Evolutionary conservation across 2,113 vertebrate species (phyloP), one percentile per base, ranked within the genome.

Genomic region (Rhinopithecus roxellana): DNA sequence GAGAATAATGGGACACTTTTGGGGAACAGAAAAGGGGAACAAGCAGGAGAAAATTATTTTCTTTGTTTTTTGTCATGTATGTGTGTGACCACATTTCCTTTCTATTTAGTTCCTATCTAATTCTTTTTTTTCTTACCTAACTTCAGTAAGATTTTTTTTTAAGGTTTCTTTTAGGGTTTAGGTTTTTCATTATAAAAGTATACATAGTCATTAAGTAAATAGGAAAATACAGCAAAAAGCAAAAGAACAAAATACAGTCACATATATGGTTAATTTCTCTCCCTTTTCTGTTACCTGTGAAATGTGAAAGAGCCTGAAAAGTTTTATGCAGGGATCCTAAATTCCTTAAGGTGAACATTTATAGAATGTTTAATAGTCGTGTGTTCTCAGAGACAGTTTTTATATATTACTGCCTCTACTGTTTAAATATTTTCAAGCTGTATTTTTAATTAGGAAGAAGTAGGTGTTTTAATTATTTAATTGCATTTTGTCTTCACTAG

Each of bases 251-350:
- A n/a, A 72, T 74, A 74, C 72, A 32, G 18, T 48, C 8, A 48
- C 4, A 38, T 67, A 38, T 81, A 5, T 72, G 32, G 1, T 72
- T 84, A 84, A 43, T 38, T 72, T 89, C n/a, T 18, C 12, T 86
- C 40, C 17, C 7, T 79, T 75, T 83, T 88, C 20, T 94, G 8
- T 83, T 92, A 88, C 4, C 17, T 86, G 14, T 93, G 55, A 11
- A 72, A 1, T 93, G 23, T 87, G 57, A 59, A 80, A 92, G 89
- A 79, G 27, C 30, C 38, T 81, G 59, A 83, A n/a, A 72, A 59
- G 0, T 89, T 45, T 95, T 88, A 83, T 95, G 55, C 92, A 59
- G 64, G 16, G 23, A 90, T 89, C 50, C 86, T 81, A 43, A 93
- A 72, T 77, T 94, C 30, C 70, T 78, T 82, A n/a, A 4, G 35